Evolutionary conservation across 2,888 invertebrate species (phyloP), one percentile per base, ranked within the genome.

Genomic region (Caenorhabditis sp.): DNA sequence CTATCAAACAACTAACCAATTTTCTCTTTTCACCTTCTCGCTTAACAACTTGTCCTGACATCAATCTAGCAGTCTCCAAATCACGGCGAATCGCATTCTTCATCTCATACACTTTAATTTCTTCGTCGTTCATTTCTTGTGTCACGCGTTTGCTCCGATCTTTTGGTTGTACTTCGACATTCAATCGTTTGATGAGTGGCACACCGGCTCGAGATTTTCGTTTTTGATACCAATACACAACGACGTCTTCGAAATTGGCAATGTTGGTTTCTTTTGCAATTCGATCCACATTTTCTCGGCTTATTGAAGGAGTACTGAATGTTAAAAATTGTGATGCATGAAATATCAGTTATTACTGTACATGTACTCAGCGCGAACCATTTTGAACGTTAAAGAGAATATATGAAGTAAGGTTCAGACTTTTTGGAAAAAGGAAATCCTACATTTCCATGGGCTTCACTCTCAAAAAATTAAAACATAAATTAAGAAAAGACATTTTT

Each of bases 171-270:
- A 57, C 23, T 58, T 49, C 54, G n/a, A 89, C 89, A 85, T 95
- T 95, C 31, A 95, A 89, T 7, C 97, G 90, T 54, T 97, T 89
- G 70, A 99, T 89, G 70, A 99, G 90, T 0, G 99, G 97, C 10
- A 97, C 97, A 0, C 99, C 99, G 87, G 97, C 96, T 60, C 97
- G 90, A 76, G 93, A 93, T 87, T 95, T 95, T 1, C 99, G 90
- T 89, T 99, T 99, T 54, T 97, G 90, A 3, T 95, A 97, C 99
- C 99, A 99, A 88, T 97, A 99, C 0, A 95, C 94, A 65, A 97
- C 92, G 17, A 99, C 90, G 2, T 95, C 91, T 87, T 93, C 93
- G 84, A 97, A 92, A 84, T 73, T 31, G 14, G 68, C 70, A 23
- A 78, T 60, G 14, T 68, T 59, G 0, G 67, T 69, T 20, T 61